Conservation (phyloP, 1,140 invertebrate species). For the Helicorthomorpha holstii region DNA sequence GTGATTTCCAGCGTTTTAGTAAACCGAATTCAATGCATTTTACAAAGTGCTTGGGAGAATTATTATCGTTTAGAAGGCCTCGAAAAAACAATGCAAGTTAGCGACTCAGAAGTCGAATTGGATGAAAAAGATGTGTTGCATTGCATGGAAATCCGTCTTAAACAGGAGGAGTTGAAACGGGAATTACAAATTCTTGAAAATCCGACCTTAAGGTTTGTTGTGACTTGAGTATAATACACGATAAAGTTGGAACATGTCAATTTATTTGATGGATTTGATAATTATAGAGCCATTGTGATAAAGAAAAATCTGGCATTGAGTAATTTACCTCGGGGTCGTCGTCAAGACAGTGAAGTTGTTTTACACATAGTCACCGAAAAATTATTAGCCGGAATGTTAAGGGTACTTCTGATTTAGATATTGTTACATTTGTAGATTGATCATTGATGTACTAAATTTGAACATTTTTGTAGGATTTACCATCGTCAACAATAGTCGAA, state of each 20-base stretch:
- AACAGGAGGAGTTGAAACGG: not conserved
- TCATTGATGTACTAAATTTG: not conserved
- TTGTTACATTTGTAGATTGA: not conserved
- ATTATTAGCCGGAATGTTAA: not conserved
- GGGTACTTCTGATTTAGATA: not conserved
- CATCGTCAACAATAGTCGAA: not conserved
- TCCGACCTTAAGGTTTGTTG: not conserved
- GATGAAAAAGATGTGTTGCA: not conserved
- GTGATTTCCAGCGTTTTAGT: constrained; percentile 6
- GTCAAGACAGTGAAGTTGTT: not conserved
- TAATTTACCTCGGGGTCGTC: not conserved
- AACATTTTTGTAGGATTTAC: not conserved
- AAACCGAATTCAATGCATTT: constrained; percentile 1
- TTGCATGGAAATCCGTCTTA: not conserved
- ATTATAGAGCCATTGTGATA: not conserved
- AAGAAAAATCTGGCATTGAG: not conserved
- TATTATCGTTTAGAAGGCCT: constrained; percentile 4
- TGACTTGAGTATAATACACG: not conserved
- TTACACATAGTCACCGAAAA: not conserved
- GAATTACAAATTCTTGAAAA: constrained; percentile 2
- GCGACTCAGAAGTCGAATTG: not conserved
- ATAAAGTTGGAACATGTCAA: not conserved
- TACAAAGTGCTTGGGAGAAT: constrained; percentile 2
- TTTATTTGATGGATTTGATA: not conserved
- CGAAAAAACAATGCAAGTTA: constrained; percentile 3